Conservation (phyloP, 1,140 invertebrate species). For the Solen grandis region DNA sequence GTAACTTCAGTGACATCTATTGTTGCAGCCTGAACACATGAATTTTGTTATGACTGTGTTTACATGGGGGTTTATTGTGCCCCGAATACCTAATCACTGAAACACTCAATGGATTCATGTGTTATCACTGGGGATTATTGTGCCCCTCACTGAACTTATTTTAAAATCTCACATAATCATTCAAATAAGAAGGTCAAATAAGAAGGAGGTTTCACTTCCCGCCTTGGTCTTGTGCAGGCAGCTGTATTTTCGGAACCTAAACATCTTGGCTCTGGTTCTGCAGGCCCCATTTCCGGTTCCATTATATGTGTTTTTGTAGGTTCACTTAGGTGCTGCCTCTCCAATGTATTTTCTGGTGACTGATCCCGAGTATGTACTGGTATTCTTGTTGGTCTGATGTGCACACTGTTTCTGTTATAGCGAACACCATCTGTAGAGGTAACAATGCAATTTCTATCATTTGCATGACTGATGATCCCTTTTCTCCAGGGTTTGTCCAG, state of each 20-base stretch:
- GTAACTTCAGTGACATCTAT: no score
- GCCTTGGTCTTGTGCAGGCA: not conserved
- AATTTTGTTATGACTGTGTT: no score
- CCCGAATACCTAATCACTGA: not conserved
- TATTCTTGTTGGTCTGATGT: slow-evolving; percentile 26
- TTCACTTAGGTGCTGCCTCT: not conserved
- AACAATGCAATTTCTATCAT: slow-evolving; percentile 9
- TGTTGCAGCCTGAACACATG: no score
- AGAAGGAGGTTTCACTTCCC: not conserved
- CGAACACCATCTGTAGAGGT: slow-evolving; percentile 1
- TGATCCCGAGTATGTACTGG: not conserved
- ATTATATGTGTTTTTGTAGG: not conserved
- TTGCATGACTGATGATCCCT: slow-evolving; percentile 13
- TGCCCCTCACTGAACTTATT: not conserved
- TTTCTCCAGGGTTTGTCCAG: slow-evolving; percentile 17
- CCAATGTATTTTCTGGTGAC: not conserved
- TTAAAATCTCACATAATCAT: slow-evolving; percentile 5
- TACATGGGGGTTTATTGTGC: not conserved
- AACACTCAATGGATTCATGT: not conserved
- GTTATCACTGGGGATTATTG: not conserved
- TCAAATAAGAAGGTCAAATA: no score
- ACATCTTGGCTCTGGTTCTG: not conserved
- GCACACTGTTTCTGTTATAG: slow-evolving; percentile 24
- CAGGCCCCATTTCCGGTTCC: not conserved
- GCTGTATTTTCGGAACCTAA: not conserved